phyloP scores from a whole-genome alignment of 2,888 invertebrate species.

The Idaea aversata region DNA sequence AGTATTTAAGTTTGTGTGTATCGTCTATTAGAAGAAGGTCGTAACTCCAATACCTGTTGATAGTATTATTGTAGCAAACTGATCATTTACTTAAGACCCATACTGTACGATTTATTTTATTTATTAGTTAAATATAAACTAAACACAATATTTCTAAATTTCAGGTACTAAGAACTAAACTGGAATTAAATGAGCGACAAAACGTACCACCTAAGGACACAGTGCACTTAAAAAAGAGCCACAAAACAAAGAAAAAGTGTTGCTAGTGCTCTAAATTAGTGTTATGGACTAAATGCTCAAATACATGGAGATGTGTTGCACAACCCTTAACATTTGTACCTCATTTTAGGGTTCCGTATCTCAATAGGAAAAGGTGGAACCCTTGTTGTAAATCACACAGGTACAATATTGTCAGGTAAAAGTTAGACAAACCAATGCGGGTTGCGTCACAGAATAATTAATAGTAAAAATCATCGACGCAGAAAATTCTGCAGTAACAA shows the following conservation, averaged over 20 bases:
- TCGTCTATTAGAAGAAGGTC: too few species aligned
- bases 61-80: too few species aligned
- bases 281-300: conserved; percentile 75
- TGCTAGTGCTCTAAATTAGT: conserved; percentile 73
- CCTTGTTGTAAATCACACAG: conserved; percentile 10
- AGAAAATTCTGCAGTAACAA: too few species aligned
- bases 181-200: conserved; percentile 88
- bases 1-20: too few species aligned
- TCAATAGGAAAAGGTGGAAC: conserved; percentile 2
- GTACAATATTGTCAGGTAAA: conserved; percentile 14
- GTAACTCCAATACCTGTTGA: too few species aligned
- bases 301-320: conserved; percentile 64
- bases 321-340: conserved; percentile 61
- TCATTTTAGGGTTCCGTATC: conserved; percentile 18
- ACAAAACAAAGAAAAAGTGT: conserved; percentile 82
- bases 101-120: too few species aligned
- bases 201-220: conserved; percentile 84
- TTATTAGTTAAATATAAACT: too few species aligned
- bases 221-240: conserved; percentile 85
- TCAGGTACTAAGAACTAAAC: conserved; percentile 92
- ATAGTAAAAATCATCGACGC: too few species aligned
- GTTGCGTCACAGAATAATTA: not conserved
- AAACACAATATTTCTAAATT: conserved; percentile 41
- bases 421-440: not conserved
- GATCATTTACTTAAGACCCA: too few species aligned